Percentiles rank a stretch among this genome's conserved stretches.
These are phyloP conservation scores for Aurelia coerulea DNA, from an alignment of 30 jellyfish, hydroid and myxozoan species.

Conservation along the genomic window DNA sequence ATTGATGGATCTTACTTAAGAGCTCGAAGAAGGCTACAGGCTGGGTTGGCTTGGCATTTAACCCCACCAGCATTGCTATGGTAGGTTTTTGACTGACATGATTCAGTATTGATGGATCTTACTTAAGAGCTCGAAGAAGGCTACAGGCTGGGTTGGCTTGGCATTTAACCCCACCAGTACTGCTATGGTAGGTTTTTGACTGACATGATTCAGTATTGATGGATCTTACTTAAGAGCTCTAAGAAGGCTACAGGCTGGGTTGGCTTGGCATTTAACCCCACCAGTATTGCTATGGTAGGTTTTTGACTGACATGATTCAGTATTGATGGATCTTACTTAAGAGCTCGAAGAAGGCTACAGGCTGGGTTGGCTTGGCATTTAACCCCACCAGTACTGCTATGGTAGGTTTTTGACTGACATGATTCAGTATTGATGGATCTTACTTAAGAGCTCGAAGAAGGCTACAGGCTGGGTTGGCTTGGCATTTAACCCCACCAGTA, in stretches of 20 bases:
- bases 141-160: constrained; percentile 25
- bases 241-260: constrained; percentile 11
- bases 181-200: neutral
- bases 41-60: constrained; percentile 30
- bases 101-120: too few relatives aligned
- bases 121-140: too few relatives aligned
- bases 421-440: too few relatives aligned
- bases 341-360: neutral
- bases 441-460: neutral
- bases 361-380: constrained; percentile 33
- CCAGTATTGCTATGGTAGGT: neutral
- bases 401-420: neutral
- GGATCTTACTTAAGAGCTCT: neutral
- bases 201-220: too few relatives aligned
- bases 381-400: neutral
- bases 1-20: too few relatives aligned
- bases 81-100: neutral
- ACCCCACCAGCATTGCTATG: neutral
- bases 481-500: constrained; percentile 8
- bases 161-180: constrained; percentile 5
- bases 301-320: too few relatives aligned
- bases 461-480: constrained; percentile 27
- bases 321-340: too few relatives aligned
- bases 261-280: constrained; percentile 25
- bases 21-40: constrained; percentile 14